A percentile compares a stretch with the other conserved stretches of the same genome.
Evolutionary conservation across 2,797 vertebrate genomes (phyloP).

Genomic region (Leucoraja ocellata): DNA sequence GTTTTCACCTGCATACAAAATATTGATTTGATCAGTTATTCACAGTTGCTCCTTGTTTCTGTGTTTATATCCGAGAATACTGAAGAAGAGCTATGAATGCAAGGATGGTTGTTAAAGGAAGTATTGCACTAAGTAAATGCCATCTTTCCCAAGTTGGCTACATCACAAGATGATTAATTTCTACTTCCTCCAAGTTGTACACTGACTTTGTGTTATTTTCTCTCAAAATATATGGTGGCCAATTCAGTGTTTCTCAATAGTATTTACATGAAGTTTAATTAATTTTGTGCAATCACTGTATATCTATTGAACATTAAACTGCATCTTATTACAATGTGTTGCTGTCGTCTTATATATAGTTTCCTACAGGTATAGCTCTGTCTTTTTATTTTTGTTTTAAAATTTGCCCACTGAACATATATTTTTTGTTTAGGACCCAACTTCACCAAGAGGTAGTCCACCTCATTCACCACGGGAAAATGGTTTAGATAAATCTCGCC

Average conservation of each 20-base stretch:
- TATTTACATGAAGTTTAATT: not conserved
- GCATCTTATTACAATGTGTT: not conserved
- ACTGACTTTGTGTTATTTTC: not conserved
- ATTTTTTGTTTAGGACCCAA: constrained; percentile 71
- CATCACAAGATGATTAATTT: not conserved
- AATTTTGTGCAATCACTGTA: not conserved
- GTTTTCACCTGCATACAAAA: too few species aligned
- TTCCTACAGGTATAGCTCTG: not conserved
- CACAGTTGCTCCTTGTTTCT: not conserved
- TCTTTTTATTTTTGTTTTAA: not conserved
- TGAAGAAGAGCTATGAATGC: not conserved
- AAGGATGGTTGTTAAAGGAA: not conserved
- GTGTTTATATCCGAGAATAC: not conserved
- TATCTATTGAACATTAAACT: not conserved
- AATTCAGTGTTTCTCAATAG: not conserved
- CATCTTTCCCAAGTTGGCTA: not conserved
- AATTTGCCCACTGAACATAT: not conserved
- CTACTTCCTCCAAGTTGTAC: not conserved
- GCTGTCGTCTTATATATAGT: not conserved
- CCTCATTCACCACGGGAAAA: constrained; percentile 93
- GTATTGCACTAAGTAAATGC: not conserved
- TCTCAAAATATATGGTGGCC: too few species aligned
- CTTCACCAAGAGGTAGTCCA: constrained; percentile 87
- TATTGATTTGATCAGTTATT: too few species aligned
- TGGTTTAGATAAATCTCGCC: constrained; percentile 88